Base-by-base conservation (phyloP, 2,113 vertebrate species). In the Cromileptes altivelis region DNA sequence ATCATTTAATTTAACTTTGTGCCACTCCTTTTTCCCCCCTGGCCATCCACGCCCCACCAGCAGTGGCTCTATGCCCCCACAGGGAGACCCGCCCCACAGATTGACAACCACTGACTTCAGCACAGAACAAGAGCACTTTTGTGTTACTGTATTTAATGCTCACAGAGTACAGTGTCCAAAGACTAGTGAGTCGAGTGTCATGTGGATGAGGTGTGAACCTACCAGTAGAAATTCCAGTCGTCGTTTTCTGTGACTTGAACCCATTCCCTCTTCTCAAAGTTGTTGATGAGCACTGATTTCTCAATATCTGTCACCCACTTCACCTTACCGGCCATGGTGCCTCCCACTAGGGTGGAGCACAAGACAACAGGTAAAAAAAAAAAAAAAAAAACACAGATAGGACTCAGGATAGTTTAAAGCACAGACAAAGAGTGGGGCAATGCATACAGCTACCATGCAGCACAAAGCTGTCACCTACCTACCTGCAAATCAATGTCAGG, bases 171-270 rank as follows among this genome's bases (percentile, higher is more conserved):
- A 23, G 21, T 61, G 25, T 61, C 6, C 10, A 15, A 37, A 13
- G 2, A 49, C 18, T 47, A n/a, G 13, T 70, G 45, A 40, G 15
- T 1, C 17, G 53, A 27, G 30, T 62, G 71, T 17, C n/a, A 14
- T 33, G 27, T 14, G 18, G 19, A 58, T 2, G 23, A 62, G 23
- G 15, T 37, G 1, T 4, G 62, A 78, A 81, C 96, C 92, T 84
- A 97, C 98, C 98, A 99, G 94, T 99, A 99, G 87, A 99, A 99
- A 85, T 99, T 99, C 98, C 98, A 99, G 78, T 99, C 98, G 61
- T 99, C 98, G 50, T 89, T 98, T 69, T 98, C 97, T 2, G 97
- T 90, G 70, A 99, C 98, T 76, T 96, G 97, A 68, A 96, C 71
- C 98, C 98, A 99, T 64, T 98, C 97, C 90, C 98, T 96, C 92